A percentile compares a stretch with the other conserved stretches of the same genome.
These are phyloP conservation scores for Esperia sulphurella DNA, from an alignment of 2,888 invertebrate genomes.

Conservation along the genomic window DNA sequence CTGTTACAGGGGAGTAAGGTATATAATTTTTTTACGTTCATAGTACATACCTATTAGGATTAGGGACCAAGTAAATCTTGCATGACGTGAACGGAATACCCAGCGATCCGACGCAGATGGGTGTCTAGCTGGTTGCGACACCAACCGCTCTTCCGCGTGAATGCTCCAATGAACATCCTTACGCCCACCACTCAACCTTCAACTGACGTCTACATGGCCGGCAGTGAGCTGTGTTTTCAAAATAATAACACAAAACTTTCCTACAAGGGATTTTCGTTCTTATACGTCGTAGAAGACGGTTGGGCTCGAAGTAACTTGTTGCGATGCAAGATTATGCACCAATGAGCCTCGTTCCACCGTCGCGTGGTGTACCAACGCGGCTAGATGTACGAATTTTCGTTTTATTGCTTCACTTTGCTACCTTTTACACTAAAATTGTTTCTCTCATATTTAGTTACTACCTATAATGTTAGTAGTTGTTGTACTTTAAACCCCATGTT, in stretches of 20 bases:
- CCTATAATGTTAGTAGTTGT: too few relatives aligned
- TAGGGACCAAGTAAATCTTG: too few relatives aligned
- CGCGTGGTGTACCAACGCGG: not conserved
- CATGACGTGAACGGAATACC: too few relatives aligned
- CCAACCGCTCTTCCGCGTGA: slow-evolving; percentile 35
- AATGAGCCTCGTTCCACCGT: slow-evolving; percentile 1
- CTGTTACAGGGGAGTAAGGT: too few relatives aligned
- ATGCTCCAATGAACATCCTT: slow-evolving; percentile 35
- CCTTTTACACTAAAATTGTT: too few relatives aligned
- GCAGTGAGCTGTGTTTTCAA: not conserved
- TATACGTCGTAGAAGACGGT: not conserved
- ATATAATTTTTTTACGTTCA: too few relatives aligned
- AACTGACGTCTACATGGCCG: slow-evolving; percentile 6
- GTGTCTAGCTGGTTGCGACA: slow-evolving; percentile 14
- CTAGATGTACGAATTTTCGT: not conserved
- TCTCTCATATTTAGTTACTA: too few relatives aligned
- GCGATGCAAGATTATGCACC: slow-evolving; percentile 18
- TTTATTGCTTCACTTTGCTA: slow-evolving; percentile 1
- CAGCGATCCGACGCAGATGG: too few relatives aligned
- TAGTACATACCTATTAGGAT: too few relatives aligned
- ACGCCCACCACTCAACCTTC: slow-evolving; percentile 28
- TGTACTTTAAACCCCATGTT: too few relatives aligned
- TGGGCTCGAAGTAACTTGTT: not conserved
- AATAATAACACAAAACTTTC: not conserved
- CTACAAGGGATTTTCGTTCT: not conserved